Base-by-base conservation (phyloP, 1,140 invertebrate genomes). In the Neotoxoptera formosana region DNA sequence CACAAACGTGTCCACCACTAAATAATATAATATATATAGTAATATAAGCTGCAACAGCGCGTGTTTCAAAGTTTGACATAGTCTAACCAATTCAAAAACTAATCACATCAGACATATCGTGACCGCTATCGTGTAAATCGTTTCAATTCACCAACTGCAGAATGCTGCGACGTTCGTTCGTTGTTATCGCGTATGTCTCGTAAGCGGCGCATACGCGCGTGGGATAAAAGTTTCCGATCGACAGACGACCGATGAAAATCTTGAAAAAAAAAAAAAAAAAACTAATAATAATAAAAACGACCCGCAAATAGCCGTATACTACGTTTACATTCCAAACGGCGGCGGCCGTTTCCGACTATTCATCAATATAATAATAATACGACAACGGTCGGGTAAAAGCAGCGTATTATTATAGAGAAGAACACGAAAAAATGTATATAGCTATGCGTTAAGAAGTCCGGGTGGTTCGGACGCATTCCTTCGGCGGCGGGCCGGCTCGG, bases 371-470 rank as follows among this genome's bases (percentile, higher is more conserved):
- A 83, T 83, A 45, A 83, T 45, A 21, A 81, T 30, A 17, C 30
- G n/a, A n/a, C 2, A 17, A 76, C 14, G n/a, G 30, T 41, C 84
- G 84, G 41, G 21, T 89, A 51, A 53, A n/a, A 53, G 21, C n/a
- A n/a, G n/a, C n/a, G n/a, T n/a, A n/a, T n/a, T 7, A 53, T 53
- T 45, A 34, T 87, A 88, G n/a, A n/a, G n/a, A n/a, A 88, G 17
- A 51, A 51, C 41, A 84, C 23, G 14, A 53, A 53, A 89, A 53
- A 53, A 84, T 47, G 4, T 41, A 4, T 53, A 11, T 86, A 47
- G 25, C 84, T 86, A 86, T 86, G 84, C 84, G 84, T 89, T 89
- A 89, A 89, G 53, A 89, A 89, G 87, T 89, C 48, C 47, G n/a
- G 48, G 30, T 34, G 87, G 87, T 53, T 53, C 21, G 87, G 36